Percentiles rank a stretch among this genome's conserved stretches.
phyloP scores from a whole-genome alignment of 2,113 vertebrate genomes.

The Gulo gulo region DNA sequence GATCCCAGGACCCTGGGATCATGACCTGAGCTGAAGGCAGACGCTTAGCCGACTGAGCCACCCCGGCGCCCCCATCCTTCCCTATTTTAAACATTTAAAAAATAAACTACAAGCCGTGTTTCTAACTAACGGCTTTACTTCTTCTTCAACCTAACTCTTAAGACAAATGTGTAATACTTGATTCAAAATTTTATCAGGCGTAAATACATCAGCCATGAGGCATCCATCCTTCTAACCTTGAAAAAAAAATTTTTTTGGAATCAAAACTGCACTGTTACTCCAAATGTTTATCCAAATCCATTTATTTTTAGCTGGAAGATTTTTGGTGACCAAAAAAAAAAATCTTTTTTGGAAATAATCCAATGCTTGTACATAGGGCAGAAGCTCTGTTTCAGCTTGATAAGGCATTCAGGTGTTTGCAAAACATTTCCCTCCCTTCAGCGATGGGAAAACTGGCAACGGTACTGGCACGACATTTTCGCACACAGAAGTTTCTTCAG shows the following conservation, averaged over 20 bases:
- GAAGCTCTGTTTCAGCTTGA: neutral
- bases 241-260: neutral
- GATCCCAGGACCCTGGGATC: neutral
- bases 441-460: neutral
- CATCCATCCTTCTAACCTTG: rapidly evolving
- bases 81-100: neutral
- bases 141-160: neutral
- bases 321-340: neutral
- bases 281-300: neutral
- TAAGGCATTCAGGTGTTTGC: neutral
- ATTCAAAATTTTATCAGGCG: rapidly evolving
- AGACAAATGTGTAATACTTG: neutral
- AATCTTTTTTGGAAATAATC: neutral
- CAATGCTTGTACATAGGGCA: rapidly evolving
- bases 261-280: neutral
- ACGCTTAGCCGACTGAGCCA: rapidly evolving
- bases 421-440: neutral
- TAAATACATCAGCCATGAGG: neutral
- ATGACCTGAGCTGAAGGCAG: neutral
- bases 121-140: too few species aligned
- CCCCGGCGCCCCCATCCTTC: too few species aligned
- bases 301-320: neutral
- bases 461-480: rapidly evolving
- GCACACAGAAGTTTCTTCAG: neutral
- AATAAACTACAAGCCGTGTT: neutral